Base-by-base conservation (phyloP, 1,140 invertebrate species). In the Drosophila jambulina region DNA sequence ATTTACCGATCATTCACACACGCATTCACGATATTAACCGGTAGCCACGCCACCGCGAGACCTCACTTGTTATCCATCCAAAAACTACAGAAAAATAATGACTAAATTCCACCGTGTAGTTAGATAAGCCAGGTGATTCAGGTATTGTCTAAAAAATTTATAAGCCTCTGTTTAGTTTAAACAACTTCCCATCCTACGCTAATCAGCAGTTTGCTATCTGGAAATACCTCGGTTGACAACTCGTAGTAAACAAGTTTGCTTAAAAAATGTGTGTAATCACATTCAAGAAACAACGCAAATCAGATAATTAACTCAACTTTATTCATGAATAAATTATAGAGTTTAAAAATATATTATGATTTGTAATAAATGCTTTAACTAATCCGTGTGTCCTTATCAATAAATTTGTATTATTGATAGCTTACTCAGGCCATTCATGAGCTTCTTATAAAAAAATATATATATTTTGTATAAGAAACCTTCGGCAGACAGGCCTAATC, bases 1-100 rank as follows among this genome's bases (percentile, higher is more conserved):
- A 65, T 42, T 69, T 53, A 69, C 17, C 45, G 46, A 53, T 51
- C 65, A 23, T 19, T 38, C 21, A 51, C 45, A 51, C 59, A 51
- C 17, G 29, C 45, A 62, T 9, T 13, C 27, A 51, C 1, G 12
- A 21, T 23, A 32, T 32, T 46, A 43, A n/a, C 13, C 63, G n/a
- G 23, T 36, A 45, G 40, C 48, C 15, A 12, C 10, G 27, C 29
- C 19, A 21, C 19, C 13, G 19, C 34, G 2, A 19, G 15, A 57
- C 36, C 17, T 12, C 29, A 65, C 34, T 27, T 60, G 46, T 32
- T 46, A 46, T 25, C 12, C 12, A 46, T 3, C 56, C n/a, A 12
- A 19, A 29, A 51, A 2, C 10, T 5, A n/a, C 8, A 29, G 3
- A 19, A 51, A 51, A 8, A 12, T 51, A 51, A 19, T 51, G 27